Percentiles rank a stretch among this genome's conserved stretches.
Conservation (phyloP, 2,113 vertebrate species). For the Clinocottus analis region DNA sequence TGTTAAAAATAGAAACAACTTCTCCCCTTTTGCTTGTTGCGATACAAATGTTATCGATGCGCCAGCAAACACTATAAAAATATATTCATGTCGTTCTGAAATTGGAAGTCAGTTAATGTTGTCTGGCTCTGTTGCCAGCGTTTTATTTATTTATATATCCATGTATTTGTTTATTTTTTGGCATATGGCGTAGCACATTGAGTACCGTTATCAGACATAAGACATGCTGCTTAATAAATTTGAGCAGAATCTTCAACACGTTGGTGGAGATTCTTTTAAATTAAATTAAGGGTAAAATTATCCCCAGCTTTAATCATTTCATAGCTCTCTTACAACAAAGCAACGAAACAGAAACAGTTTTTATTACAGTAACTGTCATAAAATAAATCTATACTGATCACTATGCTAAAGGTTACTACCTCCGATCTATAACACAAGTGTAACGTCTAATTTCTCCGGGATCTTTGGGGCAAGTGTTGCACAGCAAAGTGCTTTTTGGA, state of each 20-base stretch:
- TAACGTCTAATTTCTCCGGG: conserved; percentile 48
- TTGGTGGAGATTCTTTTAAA: conserved; percentile 26
- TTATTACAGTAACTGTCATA: conserved; percentile 33
- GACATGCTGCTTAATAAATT: conserved; percentile 44
- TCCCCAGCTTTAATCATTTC: conserved; percentile 18
- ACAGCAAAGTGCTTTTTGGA: conserved; percentile 73
- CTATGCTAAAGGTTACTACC: conserved; percentile 39
- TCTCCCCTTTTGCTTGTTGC: conserved; percentile 55
- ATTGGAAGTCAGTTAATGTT: conserved; percentile 69
- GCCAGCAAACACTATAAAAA: conserved; percentile 78
- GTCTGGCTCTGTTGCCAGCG: conserved; percentile 32
- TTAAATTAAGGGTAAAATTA: conserved; percentile 32
- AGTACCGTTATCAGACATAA: conserved; percentile 30
- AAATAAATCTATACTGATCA: conserved; percentile 35
- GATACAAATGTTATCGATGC: conserved; percentile 71
- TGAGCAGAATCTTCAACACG: conserved; percentile 36
- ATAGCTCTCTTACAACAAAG: conserved; percentile 52
- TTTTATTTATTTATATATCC: conserved; percentile 19
- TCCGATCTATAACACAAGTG: conserved; percentile 30
- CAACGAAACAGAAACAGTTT: conserved; percentile 16
- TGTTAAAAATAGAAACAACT: conserved; percentile 77
- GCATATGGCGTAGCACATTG: conserved; percentile 38
- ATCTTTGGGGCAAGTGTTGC: conserved; percentile 72
- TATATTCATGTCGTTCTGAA: conserved; percentile 74
- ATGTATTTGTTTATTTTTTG: conserved; percentile 25